Evolutionary conservation across 2,888 invertebrate genomes (phyloP).

Genomic region (Sesia apiformis): DNA sequence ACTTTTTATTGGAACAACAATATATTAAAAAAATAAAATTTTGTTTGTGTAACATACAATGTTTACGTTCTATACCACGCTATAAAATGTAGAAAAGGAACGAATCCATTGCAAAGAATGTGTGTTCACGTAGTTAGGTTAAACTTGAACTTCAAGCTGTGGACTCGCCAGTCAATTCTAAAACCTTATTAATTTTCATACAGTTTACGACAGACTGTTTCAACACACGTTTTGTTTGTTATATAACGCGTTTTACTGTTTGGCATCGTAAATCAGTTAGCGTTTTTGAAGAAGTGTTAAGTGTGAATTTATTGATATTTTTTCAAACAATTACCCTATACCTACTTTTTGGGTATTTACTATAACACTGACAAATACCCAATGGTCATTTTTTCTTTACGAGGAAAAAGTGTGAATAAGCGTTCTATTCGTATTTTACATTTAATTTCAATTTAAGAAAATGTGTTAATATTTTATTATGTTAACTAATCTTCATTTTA

Average conservation of each 20-base stretch:
- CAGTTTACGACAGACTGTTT: neutral
- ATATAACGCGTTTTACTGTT: neutral
- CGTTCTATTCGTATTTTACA: too few species aligned
- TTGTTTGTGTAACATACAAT: neutral
- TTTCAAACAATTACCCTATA: too few species aligned
- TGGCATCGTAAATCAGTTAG: neutral
- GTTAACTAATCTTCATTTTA: too few species aligned
- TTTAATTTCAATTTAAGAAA: too few species aligned
- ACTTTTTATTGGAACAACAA: too few species aligned
- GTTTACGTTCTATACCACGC: neutral
- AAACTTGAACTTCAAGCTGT: slow-evolving; percentile 15
- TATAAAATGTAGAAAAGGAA: slow-evolving; percentile 8
- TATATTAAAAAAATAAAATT: too few species aligned
- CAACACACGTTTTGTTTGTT: neutral
- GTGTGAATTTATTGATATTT: neutral
- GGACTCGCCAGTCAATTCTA: slow-evolving; percentile 5
- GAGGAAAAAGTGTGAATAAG: too few species aligned
- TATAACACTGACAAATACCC: too few species aligned
- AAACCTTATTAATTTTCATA: slow-evolving; percentile 7
- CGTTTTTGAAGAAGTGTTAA: neutral
- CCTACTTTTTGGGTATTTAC: too few species aligned
- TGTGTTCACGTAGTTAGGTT: slow-evolving; percentile 25
- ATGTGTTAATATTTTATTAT: too few species aligned
- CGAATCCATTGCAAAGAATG: slow-evolving; percentile 17
- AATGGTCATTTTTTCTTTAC: too few species aligned